Evolutionary conservation across 2,797 vertebrate genomes (phyloP), one percentile per base, ranked within the genome.

Genomic region (Poecilia gillii): DNA sequence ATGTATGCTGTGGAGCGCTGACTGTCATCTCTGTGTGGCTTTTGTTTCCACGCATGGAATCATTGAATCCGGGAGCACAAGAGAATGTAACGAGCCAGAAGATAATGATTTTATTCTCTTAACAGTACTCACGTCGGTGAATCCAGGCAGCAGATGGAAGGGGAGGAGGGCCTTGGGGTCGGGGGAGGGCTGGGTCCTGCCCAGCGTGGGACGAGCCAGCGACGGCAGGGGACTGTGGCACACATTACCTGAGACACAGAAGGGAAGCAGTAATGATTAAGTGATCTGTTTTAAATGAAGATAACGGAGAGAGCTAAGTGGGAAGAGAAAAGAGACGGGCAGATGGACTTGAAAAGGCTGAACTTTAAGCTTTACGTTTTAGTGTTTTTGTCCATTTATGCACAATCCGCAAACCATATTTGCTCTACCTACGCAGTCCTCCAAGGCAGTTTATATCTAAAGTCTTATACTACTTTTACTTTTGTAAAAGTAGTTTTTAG

Each of bases 81-180:
- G 33, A 33, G 33, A 33, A 33, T 33, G 3, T 33, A 33, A 33
- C 33, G 33, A 33, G 33, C 33, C 33, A 33, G 33, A 33, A 33
- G 33, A 33, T 33, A 33, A 33, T 33, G 33, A 33, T 33, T 33
- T 33, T 33, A 33, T 33, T 33, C 33, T 33, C 33, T 0, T 33
- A 33, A 2, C 33, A 33, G 33, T 33, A 97, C 97, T 98, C 95
- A 98, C 97, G 74, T 97, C 95, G 87, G 94, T 95, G 92, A 98
- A 97, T 83, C 96, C 96, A 81, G 97, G 97, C 87, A 98, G 96
- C 85, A 98, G 96, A 89, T 96, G 97, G 91, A 98, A 96, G 0
- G 96, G 96, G 86, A 97, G 95, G 91, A 97, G 96, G 23, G 96
- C 96, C 91, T 97, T 97, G 72, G 95, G 94, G 84, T 97, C 97